Evolutionary conservation across 2,888 invertebrate species (phyloP).

Genomic region (Neoscelio sp.): DNA sequence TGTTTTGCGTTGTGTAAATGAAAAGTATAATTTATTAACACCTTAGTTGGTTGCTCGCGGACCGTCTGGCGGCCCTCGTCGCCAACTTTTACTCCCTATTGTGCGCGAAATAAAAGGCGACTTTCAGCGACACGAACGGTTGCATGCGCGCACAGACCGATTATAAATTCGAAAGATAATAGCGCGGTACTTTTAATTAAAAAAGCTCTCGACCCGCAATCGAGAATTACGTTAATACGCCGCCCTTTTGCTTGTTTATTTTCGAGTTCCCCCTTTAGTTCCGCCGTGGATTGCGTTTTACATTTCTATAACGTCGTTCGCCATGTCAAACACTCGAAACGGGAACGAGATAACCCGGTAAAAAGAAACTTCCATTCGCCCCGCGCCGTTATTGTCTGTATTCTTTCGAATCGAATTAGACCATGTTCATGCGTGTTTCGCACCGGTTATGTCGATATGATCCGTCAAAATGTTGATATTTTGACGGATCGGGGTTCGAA

Average conservation of each 20-base stretch:
- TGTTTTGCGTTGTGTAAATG: no score
- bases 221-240: constrained; percentile 76
- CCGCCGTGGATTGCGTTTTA: constrained; percentile 25
- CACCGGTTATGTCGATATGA: no score
- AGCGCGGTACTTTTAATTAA: constrained; percentile 79
- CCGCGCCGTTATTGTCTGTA: not conserved
- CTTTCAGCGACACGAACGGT: constrained; percentile 47
- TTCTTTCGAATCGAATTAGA: no score
- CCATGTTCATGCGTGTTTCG: no score
- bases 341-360: constrained; percentile 15
- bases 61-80: constrained; percentile 4
- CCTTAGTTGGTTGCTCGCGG: no score
- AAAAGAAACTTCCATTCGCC: not conserved
- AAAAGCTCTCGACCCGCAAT: constrained; percentile 73
- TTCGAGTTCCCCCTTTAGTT: constrained; percentile 45
- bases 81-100: constrained; percentile 22
- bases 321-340: constrained; percentile 38
- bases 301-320: constrained; percentile 24
- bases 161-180: constrained; percentile 80
- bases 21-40: constrained; percentile 47
- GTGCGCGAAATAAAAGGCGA: constrained; percentile 40
- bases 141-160: constrained; percentile 69
- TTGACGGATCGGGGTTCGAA: no score
- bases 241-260: constrained; percentile 47
- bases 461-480: no score